Evolutionary conservation across 2,113 vertebrate genomes (phyloP).

Genomic region (Pollachius pollachius): DNA sequence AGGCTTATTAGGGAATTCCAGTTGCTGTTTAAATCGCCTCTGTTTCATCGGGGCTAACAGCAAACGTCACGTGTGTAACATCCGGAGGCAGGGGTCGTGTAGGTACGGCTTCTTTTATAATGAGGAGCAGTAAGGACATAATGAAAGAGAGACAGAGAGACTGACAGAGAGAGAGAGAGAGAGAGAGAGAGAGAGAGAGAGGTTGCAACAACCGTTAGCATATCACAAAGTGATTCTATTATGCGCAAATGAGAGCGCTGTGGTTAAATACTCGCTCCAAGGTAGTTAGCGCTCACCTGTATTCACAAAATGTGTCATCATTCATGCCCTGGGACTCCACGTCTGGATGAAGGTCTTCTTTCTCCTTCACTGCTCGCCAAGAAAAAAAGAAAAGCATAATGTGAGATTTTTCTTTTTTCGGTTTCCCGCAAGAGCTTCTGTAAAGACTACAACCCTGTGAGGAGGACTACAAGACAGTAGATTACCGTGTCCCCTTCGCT

Average conservation of each 20-base stretch:
- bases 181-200: conserved; percentile 22
- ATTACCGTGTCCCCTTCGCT: background rate
- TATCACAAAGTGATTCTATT: conserved; percentile 21
- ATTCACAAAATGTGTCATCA: conserved; percentile 97
- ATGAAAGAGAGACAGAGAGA: conserved; percentile 5
- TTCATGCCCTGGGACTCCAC: conserved; percentile 92
- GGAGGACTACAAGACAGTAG: background rate
- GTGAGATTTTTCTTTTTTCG: conserved; percentile 22
- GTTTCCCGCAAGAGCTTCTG: conserved; percentile 32
- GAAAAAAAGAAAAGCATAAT: conserved; percentile 35
- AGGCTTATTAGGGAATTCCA: background rate
- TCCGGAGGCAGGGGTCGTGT: background rate
- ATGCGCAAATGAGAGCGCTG: conserved; percentile 22
- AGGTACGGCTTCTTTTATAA: background rate
- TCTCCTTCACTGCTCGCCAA: conserved; percentile 88
- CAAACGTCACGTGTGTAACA: conserved; percentile 33
- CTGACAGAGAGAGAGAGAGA: conserved; percentile 52
- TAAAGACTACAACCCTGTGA: conserved; percentile 15
- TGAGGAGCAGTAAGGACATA: background rate
- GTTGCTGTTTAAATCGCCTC: conserved; percentile 5
- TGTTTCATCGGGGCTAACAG: conserved; percentile 59
- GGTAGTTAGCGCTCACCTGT: conserved; percentile 79
- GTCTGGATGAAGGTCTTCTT: conserved; percentile 95
- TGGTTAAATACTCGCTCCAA: conserved; percentile 14
- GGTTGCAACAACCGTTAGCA: conserved; percentile 9